phyloP scores from a whole-genome alignment of 2,888 invertebrate species.

The Caenorhabditis zanzibari region DNA sequence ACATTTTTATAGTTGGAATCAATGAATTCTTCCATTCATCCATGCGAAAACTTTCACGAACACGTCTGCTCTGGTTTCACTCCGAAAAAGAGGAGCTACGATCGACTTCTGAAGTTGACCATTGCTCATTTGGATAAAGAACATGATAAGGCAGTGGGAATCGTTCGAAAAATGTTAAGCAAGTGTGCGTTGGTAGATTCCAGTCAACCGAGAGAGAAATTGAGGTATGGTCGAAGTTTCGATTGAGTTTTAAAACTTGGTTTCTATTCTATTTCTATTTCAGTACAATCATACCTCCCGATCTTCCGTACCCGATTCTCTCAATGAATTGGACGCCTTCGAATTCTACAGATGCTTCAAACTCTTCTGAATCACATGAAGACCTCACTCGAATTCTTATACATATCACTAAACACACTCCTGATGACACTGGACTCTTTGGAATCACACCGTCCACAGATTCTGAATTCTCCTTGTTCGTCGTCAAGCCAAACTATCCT shows the following conservation, averaged over 20 bases:
- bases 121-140: neutral
- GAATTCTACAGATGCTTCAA: neutral
- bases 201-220: neutral
- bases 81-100: neutral
- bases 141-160: constrained; percentile 20
- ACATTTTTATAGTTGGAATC: constrained; percentile 26
- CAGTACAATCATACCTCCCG: constrained; percentile 18
- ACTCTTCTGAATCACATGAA: neutral
- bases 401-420: constrained; percentile 31
- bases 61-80: constrained; percentile 40
- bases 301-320: constrained; percentile 20
- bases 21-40: constrained; percentile 8
- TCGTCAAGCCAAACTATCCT: constrained; percentile 33
- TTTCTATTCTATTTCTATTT: too few relatives aligned
- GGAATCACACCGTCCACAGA: constrained; percentile 38
- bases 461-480: constrained; percentile 44
- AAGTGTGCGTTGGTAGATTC: constrained; percentile 31
- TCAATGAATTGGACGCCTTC: constrained; percentile 2
- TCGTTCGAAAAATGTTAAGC: constrained; percentile 38
- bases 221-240: neutral
- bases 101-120: constrained; percentile 25
- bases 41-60: constrained; percentile 37
- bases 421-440: constrained; percentile 31
- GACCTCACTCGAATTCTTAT: constrained; percentile 24
- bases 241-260: neutral